These are phyloP conservation scores for Drosophila parthenogenetica DNA, from an alignment of 2,888 invertebrate genomes.

Conservation along the genomic window DNA sequence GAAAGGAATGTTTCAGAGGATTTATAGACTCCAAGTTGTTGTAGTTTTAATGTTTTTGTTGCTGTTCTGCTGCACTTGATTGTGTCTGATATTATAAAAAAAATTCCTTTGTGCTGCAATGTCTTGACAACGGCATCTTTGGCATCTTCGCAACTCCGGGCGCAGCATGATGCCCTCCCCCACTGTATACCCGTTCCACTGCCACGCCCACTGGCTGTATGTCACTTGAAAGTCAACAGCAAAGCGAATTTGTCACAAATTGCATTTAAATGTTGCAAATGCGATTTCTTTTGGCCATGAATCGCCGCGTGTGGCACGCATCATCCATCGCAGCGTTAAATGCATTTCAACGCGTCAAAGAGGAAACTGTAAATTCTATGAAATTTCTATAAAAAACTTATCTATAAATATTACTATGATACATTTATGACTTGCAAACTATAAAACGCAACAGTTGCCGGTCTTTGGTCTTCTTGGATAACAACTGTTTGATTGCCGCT, in stretches of 20 bases:
- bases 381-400: neutral
- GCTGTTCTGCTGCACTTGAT: conserved; percentile 15
- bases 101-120: conserved; percentile 60
- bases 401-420: neutral
- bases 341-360: neutral
- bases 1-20: conserved; percentile 7
- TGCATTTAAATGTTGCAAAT: conserved; percentile 66
- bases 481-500: conserved; percentile 31
- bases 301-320: neutral
- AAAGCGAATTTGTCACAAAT: conserved; percentile 65
- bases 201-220: conserved; percentile 28
- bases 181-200: neutral
- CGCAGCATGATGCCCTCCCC: neutral
- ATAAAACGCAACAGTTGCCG: conserved; percentile 12
- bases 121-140: conserved; percentile 33
- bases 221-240: conserved; percentile 65
- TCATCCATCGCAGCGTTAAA: neutral
- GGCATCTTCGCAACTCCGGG: conserved; percentile 12
- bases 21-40: conserved; percentile 14
- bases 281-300: conserved; percentile 30
- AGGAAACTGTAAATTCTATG: neutral
- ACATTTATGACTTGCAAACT: conserved; percentile 19
- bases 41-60: conserved; percentile 6
- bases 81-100: conserved; percentile 35
- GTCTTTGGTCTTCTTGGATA: conserved; percentile 27